phyloP scores from a whole-genome alignment of 2,888 invertebrate genomes.

The Suillia variegata region DNA sequence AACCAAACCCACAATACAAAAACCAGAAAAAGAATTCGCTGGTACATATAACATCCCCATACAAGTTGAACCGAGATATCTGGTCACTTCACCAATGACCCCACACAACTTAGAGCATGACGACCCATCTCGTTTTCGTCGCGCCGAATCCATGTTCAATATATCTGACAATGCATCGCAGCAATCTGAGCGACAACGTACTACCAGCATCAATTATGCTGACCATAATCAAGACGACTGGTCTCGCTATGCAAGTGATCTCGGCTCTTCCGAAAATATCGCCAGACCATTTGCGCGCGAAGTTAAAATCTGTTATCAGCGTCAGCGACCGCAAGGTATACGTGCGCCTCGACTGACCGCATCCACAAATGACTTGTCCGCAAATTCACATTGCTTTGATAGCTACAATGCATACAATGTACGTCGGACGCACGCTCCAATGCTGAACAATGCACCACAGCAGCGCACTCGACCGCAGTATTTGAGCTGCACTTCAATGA shows the following conservation, averaged over 20 bases:
- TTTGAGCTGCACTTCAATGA: constrained; percentile 56
- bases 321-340: constrained; percentile 43
- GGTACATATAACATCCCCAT: constrained; percentile 42
- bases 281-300: constrained; percentile 57
- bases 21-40: constrained; percentile 4
- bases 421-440: constrained; percentile 46
- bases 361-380: constrained; percentile 52
- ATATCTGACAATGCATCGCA: constrained; percentile 32
- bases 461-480: constrained; percentile 44
- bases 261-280: constrained; percentile 59
- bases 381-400: constrained; percentile 40
- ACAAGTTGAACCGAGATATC: constrained; percentile 33
- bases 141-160: constrained; percentile 56
- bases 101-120: neutral
- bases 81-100: constrained; percentile 10
- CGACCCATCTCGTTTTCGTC: constrained; percentile 35
- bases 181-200: constrained; percentile 7
- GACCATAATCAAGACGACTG: constrained; percentile 61
- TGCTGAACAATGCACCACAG: constrained; percentile 45
- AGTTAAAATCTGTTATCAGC: constrained; percentile 57
- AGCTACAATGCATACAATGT: constrained; percentile 49
- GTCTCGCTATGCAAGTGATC: constrained; percentile 62
- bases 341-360: constrained; percentile 55
- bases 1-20: neutral
- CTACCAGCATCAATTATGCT: constrained; percentile 16